Conservation (phyloP, 2,888 invertebrate species). For the Ichneumoninae sp. region DNA sequence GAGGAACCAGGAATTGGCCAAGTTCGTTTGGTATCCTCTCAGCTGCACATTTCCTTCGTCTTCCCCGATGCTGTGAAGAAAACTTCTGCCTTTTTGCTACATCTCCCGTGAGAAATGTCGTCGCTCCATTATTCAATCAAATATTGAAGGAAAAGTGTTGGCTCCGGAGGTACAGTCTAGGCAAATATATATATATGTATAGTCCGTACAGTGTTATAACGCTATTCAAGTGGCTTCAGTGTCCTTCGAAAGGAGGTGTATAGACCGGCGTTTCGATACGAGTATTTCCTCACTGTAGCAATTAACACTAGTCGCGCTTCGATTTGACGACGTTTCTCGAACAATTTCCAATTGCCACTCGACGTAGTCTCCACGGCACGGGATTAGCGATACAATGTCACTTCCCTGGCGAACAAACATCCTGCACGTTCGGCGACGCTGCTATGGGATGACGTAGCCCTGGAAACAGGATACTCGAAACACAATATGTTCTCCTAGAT, state of each 20-base stretch:
- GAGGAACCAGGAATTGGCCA: conserved; percentile 45
- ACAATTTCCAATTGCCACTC: conserved; percentile 59
- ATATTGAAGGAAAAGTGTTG: conserved; percentile 17
- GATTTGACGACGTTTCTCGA: conserved; percentile 48
- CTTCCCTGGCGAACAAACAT: conserved; percentile 47
- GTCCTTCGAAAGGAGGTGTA: neutral
- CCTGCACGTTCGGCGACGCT: conserved; percentile 4
- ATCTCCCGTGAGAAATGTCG: neutral
- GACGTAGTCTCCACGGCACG: conserved; percentile 28
- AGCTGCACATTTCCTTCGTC: conserved; percentile 4
- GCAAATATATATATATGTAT: neutral
- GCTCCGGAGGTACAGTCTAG: neutral
- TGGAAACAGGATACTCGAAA: neutral
- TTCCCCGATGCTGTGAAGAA: neutral
- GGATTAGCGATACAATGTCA: conserved; percentile 51
- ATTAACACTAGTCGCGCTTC: conserved; percentile 46
- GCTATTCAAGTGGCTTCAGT: conserved; percentile 15
- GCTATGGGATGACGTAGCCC: neutral
- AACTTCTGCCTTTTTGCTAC: conserved; percentile 24
- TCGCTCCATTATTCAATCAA: conserved; percentile 27
- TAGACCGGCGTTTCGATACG: conserved; percentile 26
- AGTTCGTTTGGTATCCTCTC: conserved; percentile 50
- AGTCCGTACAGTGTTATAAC: neutral
- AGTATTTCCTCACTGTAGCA: conserved; percentile 38
- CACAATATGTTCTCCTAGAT: neutral